phyloP scores from a whole-genome alignment of 2,113 vertebrate species.

The Pygoscelis adeliae region DNA sequence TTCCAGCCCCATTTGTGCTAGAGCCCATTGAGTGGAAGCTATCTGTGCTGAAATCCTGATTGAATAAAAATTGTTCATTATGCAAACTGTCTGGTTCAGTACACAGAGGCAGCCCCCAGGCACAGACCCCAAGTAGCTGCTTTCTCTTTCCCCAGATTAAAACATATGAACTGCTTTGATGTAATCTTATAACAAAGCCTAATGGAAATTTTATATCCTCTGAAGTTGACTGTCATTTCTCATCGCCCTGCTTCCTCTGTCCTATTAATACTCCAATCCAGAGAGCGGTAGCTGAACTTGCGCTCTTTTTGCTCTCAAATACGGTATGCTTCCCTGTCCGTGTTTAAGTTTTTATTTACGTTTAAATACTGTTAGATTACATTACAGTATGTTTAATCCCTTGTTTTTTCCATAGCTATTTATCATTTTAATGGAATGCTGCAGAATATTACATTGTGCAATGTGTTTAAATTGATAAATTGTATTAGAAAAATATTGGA shows the following conservation, averaged over 20 bases:
- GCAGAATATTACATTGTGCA: slow-evolving; percentile 76
- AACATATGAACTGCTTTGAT: slow-evolving; percentile 78
- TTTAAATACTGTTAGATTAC: slow-evolving; percentile 59
- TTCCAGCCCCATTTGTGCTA: slow-evolving; percentile 28
- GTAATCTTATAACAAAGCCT: slow-evolving; percentile 80
- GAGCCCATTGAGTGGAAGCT: slow-evolving; percentile 67
- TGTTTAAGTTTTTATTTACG: slow-evolving; percentile 53
- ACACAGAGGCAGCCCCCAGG: slow-evolving; percentile 78
- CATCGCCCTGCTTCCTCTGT: slow-evolving; percentile 60
- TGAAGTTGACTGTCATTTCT: slow-evolving; percentile 76
- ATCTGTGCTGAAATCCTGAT: slow-evolving; percentile 71
- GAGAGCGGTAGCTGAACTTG: not conserved
- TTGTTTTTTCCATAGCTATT: slow-evolving; percentile 60
- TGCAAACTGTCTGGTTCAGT: slow-evolving; percentile 77
- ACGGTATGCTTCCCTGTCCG: not conserved
- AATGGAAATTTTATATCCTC: slow-evolving; percentile 80
- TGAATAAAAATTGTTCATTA: slow-evolving; percentile 80
- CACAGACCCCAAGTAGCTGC: slow-evolving; percentile 74
- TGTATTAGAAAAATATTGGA: slow-evolving; percentile 77
- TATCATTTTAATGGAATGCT: slow-evolving; percentile 80
- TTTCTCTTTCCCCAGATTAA: slow-evolving; percentile 76
- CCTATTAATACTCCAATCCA: slow-evolving; percentile 63
- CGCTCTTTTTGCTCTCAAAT: not conserved
- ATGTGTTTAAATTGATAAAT: slow-evolving; percentile 81
- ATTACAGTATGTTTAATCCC: slow-evolving; percentile 72